Base-by-base conservation (phyloP, 2,797 vertebrate species). In the Fringilla coelebs region DNA sequence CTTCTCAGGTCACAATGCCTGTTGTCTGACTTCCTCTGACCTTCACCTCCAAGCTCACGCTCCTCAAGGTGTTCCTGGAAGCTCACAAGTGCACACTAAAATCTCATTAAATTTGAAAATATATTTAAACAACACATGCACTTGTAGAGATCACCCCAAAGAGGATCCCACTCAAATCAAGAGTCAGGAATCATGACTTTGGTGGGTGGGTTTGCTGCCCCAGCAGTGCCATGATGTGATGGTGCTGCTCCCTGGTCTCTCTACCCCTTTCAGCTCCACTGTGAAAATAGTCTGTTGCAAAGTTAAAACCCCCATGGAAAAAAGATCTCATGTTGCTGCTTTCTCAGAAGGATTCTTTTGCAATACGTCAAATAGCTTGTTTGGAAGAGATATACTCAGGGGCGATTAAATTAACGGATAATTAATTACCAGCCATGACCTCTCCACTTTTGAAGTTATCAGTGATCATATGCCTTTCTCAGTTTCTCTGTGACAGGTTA, bases 271-370 rank as follows among this genome's bases (percentile, higher is more conserved):
- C 45, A 49, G 25, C 10, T 85, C 36, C 2, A 3, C 46, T 2
- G 1, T 26, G 19, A 51, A 73, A 76, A 83, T 26, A 34, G 55
- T 40, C 46, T 51, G 19, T 51, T 2, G 1, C 32, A 10, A 63
- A 72, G 32, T n/a, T 81, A 78, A 91, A 93, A 76, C 57, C 55
- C 52, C 34, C 22, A 20, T 13, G 80, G 61, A 85, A 74, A 60
- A 72, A 80, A 71, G 26, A 13, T 67, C 49, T 65, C 10, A 3
- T 3, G 13, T 7, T 63, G 29, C 20, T 38, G 31, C 0, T 0
- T 36, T 46, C 52, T 21, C 45, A 57, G 54, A 45, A 11, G 14
- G 28, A 34, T 49, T 89, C 45, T 63, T 93, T 80, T 54, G 38
- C 48, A 67, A 57, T 74, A 16, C 13, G 61, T 49, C 38, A 85